phyloP scores from a whole-genome alignment of 2,113 vertebrate species.

The Podarcis cretensis region DNA sequence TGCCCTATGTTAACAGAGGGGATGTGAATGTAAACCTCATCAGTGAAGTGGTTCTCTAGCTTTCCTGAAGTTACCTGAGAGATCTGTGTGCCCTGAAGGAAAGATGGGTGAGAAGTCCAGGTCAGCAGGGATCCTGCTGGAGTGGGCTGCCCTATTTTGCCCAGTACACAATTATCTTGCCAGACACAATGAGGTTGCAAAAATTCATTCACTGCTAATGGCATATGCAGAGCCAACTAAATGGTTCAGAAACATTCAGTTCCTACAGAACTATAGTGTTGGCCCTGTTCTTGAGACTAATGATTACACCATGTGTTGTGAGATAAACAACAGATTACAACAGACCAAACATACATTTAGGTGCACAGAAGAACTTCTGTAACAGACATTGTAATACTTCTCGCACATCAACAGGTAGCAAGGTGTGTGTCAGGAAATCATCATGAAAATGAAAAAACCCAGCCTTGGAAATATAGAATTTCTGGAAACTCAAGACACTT shows the following conservation, averaged over 20 bases:
- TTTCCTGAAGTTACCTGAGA: neutral
- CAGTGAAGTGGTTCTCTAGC: neutral
- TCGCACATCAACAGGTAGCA: neutral
- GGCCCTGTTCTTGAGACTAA: constrained; percentile 7
- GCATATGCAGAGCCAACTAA: neutral
- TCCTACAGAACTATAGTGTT: neutral
- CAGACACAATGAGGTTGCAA: neutral
- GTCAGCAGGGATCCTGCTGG: neutral
- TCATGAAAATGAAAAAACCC: neutral
- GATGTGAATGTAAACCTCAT: neutral
- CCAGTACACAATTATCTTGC: neutral
- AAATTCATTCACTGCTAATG: neutral
- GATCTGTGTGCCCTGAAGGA: neutral
- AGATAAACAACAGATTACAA: neutral
- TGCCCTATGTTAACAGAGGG: neutral
- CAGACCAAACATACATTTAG: neutral
- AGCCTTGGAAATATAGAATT: neutral
- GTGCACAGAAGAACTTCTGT: neutral
- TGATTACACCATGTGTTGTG: neutral
- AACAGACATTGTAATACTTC: neutral
- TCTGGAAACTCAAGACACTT: neutral
- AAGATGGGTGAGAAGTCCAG: neutral
- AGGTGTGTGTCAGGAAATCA: too few species aligned
- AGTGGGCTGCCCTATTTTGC: neutral
- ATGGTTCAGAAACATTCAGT: neutral